These are phyloP conservation scores for Galagoides demidoff DNA, from an alignment of 2,797 vertebrate genomes.

Conservation along the genomic window DNA sequence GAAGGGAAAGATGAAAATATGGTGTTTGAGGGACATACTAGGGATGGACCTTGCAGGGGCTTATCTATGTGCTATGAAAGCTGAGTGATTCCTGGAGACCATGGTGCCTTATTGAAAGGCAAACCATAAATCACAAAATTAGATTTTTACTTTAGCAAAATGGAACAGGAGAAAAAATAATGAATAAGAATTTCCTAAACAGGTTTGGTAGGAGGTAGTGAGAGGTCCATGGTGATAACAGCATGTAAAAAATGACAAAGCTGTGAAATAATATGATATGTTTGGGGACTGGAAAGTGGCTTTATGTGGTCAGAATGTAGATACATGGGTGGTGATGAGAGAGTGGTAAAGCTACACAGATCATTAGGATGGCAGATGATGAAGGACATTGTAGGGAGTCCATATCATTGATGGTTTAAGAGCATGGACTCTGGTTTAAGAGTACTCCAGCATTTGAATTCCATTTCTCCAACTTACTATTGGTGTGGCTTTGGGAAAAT, in stretches of 20 bases:
- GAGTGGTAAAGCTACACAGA: background rate
- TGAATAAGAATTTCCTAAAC: background rate
- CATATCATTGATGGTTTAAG: background rate
- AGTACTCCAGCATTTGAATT: background rate
- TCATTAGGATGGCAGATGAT: background rate
- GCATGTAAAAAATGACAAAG: constrained; percentile 4
- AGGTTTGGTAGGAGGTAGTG: background rate
- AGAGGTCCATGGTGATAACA: background rate
- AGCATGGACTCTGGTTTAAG: background rate
- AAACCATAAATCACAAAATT: constrained; percentile 37
- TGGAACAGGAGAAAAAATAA: constrained; percentile 16
- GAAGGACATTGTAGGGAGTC: background rate
- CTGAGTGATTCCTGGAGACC: background rate
- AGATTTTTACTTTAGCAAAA: constrained; percentile 32
- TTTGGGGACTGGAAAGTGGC: background rate
- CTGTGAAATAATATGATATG: background rate
- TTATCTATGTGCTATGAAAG: constrained; percentile 40
- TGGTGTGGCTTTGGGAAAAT: background rate
- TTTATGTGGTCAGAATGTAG: background rate
- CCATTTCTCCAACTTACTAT: background rate
- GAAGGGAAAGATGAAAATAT: constrained; percentile 16
- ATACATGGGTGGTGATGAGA: background rate
- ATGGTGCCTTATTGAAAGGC: background rate
- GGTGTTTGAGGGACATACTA: background rate
- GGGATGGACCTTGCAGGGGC: background rate